A percentile compares a stretch with the other conserved stretches of the same genome.
Evolutionary conservation across 2,797 vertebrate genomes (phyloP).

Genomic region (Urocyon cinereoargenteus): DNA sequence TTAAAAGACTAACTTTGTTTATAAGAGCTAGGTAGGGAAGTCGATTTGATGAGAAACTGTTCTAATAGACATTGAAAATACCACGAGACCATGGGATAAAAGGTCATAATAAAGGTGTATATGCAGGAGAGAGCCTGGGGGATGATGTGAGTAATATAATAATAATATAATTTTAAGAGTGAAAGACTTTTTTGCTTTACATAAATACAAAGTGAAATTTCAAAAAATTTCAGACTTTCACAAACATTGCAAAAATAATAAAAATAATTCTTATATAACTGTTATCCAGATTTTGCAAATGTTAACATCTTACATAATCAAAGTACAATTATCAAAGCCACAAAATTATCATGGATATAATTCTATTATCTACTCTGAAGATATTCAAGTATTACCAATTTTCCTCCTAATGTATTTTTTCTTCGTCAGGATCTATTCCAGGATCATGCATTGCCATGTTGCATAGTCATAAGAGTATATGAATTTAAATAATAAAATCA

Average conservation of each 20-base stretch:
- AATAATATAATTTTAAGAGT: not conserved
- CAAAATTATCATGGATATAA: not conserved
- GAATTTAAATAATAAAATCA: constrained; percentile 29
- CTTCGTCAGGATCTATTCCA: not conserved
- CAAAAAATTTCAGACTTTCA: not conserved
- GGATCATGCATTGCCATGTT: not conserved
- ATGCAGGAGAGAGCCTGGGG: not conserved
- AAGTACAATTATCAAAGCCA: not conserved
- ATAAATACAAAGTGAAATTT: not conserved
- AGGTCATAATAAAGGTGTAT: not conserved
- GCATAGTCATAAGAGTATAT: not conserved
- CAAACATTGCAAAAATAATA: not conserved
- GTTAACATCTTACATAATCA: not conserved
- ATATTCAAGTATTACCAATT: not conserved
- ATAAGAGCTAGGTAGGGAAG: not conserved
- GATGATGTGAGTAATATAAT: not conserved
- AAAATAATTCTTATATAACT: not conserved
- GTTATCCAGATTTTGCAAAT: not conserved
- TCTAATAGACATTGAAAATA: not conserved
- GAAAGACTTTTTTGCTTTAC: not conserved
- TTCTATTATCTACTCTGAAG: not conserved
- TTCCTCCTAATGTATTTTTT: not conserved
- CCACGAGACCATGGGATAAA: not conserved
- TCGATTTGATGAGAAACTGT: not conserved
- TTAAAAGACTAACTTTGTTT: not conserved